Conservation (phyloP, 2,888 invertebrate genomes). For the Watsonalla binaria region DNA sequence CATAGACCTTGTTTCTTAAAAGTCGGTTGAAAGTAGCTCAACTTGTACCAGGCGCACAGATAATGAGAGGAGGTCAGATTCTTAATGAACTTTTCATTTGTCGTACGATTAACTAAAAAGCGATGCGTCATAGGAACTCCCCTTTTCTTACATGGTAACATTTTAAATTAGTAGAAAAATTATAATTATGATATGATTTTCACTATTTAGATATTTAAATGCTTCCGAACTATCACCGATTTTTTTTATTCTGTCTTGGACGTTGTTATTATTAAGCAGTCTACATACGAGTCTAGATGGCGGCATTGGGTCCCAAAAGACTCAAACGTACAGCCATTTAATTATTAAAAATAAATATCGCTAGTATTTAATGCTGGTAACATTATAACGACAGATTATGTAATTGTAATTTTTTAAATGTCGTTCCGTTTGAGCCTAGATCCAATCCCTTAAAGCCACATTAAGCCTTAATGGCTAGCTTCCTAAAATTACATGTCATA, state of each 20-base stretch:
- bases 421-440: not conserved
- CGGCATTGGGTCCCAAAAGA: not conserved
- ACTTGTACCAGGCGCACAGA: too few relatives aligned
- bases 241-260: constrained; percentile 28
- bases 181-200: constrained; percentile 22
- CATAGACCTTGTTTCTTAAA: too few relatives aligned
- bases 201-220: constrained; percentile 36
- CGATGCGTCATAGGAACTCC: constrained; percentile 13
- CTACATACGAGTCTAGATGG: not conserved
- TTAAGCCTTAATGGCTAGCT: not conserved
- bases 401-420: not conserved
- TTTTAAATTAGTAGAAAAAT: constrained; percentile 10
- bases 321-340: not conserved
- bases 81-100: not conserved
- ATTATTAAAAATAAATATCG: not conserved
- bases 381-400: not conserved
- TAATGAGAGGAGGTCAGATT: not conserved
- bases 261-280: constrained; percentile 23
- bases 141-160: constrained; percentile 5
- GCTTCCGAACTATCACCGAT: constrained; percentile 41
- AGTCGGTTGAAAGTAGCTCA: too few relatives aligned
- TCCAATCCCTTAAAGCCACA: not conserved
- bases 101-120: not conserved
- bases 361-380: too few relatives aligned
- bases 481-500: not conserved